Evolutionary conservation across 2,888 invertebrate species (phyloP).

Genomic region (Xestobium rufovillosum): DNA sequence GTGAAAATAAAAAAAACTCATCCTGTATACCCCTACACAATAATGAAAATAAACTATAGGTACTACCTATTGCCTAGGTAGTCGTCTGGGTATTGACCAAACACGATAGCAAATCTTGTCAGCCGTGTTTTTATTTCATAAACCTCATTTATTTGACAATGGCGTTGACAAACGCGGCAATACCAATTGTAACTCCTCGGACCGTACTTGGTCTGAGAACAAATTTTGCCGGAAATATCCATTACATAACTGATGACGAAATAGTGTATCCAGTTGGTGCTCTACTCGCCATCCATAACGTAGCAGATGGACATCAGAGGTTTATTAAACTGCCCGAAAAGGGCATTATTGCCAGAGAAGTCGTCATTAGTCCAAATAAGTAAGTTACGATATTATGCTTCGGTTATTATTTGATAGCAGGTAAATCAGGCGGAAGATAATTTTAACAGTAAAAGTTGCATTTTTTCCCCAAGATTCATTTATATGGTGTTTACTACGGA

Average conservation of each 20-base stretch:
- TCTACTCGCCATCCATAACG: slow-evolving; percentile 67
- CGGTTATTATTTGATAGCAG: too few relatives aligned
- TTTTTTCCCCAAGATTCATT: slow-evolving; percentile 4
- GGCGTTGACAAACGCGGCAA: not conserved
- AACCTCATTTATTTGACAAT: too few relatives aligned
- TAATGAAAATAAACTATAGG: too few relatives aligned
- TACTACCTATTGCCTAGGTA: too few relatives aligned
- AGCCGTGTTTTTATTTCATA: too few relatives aligned
- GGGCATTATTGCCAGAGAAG: slow-evolving; percentile 54
- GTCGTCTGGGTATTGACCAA: too few relatives aligned
- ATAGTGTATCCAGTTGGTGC: slow-evolving; percentile 75
- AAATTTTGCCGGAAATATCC: slow-evolving; percentile 60
- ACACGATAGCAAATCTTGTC: too few relatives aligned
- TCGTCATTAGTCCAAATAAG: slow-evolving; percentile 62
- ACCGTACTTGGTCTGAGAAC: slow-evolving; percentile 59
- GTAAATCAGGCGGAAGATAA: too few relatives aligned
- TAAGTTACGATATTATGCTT: too few relatives aligned
- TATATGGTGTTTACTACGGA: too few relatives aligned
- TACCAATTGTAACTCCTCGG: slow-evolving; percentile 52
- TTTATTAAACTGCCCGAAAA: slow-evolving; percentile 63
- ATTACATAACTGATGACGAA: slow-evolving; percentile 66
- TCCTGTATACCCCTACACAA: too few relatives aligned
- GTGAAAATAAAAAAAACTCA: too few relatives aligned
- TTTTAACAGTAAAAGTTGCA: slow-evolving; percentile 2
- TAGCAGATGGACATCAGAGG: slow-evolving; percentile 62